These are phyloP conservation scores for Eretmocerus hayati DNA, from an alignment of 2,888 invertebrate species.

Conservation along the genomic window DNA sequence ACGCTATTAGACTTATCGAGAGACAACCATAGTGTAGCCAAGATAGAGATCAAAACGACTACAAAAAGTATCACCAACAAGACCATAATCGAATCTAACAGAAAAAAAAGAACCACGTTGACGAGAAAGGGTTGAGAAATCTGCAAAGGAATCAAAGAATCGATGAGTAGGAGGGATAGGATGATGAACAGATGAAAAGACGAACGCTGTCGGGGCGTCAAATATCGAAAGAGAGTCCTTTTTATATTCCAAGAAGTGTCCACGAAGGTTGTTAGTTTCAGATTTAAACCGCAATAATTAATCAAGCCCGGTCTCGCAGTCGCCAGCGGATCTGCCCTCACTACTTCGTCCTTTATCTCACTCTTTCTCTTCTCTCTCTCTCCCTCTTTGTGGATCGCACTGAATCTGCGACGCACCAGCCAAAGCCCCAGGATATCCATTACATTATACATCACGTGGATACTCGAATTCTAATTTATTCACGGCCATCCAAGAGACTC, in stretches of 20 bases:
- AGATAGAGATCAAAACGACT: constrained; percentile 19
- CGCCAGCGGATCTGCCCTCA: too few relatives aligned
- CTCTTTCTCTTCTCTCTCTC: constrained; percentile 15
- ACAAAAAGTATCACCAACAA: too few relatives aligned
- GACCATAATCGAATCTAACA: constrained; percentile 5
- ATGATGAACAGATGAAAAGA: constrained; percentile 11
- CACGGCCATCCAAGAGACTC: constrained; percentile 29
- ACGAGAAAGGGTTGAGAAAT: neutral
- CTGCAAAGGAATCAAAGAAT: neutral
- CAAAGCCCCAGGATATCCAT: constrained; percentile 34
- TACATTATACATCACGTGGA: constrained; percentile 45
- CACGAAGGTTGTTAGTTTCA: constrained; percentile 37
- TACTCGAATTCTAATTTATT: constrained; percentile 46
- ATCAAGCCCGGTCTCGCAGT: constrained; percentile 35
- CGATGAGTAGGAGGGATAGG: constrained; percentile 4
- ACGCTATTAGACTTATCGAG: constrained; percentile 13
- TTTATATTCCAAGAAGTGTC: constrained; percentile 36
- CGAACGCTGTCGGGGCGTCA: constrained; percentile 27
- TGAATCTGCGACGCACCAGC: neutral
- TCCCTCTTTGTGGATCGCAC: too few relatives aligned
- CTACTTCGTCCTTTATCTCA: constrained; percentile 18
- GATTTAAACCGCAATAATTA: constrained; percentile 43
- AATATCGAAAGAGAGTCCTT: constrained; percentile 33
- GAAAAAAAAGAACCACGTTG: neutral
- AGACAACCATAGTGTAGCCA: constrained; percentile 6